phyloP scores from a whole-genome alignment of 2,113 vertebrate species.

The Abramis brama region DNA sequence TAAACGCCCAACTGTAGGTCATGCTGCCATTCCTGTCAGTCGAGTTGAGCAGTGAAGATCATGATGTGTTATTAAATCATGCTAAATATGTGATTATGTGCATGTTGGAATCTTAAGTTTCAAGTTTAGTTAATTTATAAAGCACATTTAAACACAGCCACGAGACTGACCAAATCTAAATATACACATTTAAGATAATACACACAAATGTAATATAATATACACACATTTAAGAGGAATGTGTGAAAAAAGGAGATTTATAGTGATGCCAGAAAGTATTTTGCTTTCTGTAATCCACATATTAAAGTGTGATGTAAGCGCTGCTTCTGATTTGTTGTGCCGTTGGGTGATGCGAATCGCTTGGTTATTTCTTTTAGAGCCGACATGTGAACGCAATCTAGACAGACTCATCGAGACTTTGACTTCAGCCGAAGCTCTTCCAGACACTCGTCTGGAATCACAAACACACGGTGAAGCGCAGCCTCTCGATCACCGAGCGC shows the following conservation, averaged over 20 bases:
- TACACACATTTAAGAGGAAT: no score
- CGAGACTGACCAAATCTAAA: no score
- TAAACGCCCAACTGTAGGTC: neutral
- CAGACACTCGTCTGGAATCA: neutral
- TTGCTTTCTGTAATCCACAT: neutral
- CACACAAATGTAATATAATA: no score
- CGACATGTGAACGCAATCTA: slow-evolving; percentile 78
- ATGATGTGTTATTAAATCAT: neutral
- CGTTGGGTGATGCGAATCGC: slow-evolving; percentile 22
- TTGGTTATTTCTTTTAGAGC: slow-evolving; percentile 65
- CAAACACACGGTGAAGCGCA: slow-evolving; percentile 37
- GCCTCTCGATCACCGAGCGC: neutral
- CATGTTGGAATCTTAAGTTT: neutral
- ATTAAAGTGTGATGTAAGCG: neutral
- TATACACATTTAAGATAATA: no score
- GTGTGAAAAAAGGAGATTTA: neutral
- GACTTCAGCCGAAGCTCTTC: slow-evolving; percentile 59
- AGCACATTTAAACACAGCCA: no score
- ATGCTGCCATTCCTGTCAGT: neutral
- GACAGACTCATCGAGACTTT: slow-evolving; percentile 85
- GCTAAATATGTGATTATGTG: neutral
- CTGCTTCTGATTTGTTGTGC: no score
- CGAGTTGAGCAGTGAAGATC: neutral
- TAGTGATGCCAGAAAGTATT: neutral
- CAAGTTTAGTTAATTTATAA: no score